These are phyloP conservation scores for Acleris cristana DNA, from an alignment of 2,888 invertebrate genomes.

Conservation along the genomic window DNA sequence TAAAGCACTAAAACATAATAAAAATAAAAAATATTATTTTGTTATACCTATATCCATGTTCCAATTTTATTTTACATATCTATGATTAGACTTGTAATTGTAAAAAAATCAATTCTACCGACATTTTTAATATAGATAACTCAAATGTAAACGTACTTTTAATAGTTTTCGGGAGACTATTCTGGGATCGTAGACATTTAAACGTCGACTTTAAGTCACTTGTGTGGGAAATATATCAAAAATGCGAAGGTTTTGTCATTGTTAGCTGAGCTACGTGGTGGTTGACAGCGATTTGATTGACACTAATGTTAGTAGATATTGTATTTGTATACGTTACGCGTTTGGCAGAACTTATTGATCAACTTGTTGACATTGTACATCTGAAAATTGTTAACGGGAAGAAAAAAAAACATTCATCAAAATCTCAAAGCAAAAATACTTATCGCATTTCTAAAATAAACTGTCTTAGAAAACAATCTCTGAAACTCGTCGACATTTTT, in stretches of 20 bases:
- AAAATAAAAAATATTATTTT: no score
- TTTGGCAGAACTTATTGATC: no score
- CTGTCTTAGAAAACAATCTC: no score
- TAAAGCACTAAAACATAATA: conserved; percentile 7
- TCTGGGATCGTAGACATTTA: conserved; percentile 5
- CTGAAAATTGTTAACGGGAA: no score
- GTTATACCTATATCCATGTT: neutral
- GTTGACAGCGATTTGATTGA: no score
- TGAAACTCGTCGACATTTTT: neutral
- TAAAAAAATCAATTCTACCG: conserved; percentile 23
- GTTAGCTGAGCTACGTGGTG: no score
- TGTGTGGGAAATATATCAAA: neutral
- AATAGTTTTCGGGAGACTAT: conserved; percentile 18
- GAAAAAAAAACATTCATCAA: no score
- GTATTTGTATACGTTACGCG: no score
- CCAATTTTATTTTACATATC: conserved; percentile 27
- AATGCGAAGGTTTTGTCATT: neutral
- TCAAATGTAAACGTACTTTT: conserved; percentile 26
- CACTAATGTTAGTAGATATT: no score
- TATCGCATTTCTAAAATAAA: no score
- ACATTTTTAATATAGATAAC: conserved; percentile 33
- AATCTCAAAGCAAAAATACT: no score
- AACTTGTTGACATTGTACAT: no score
- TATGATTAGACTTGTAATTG: conserved; percentile 21
- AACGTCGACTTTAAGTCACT: neutral